Percentiles rank a stretch among this genome's conserved stretches.
These are phyloP conservation scores for Phyllostomus discolor DNA, from an alignment of 2,113 vertebrate genomes.

Conservation along the genomic window DNA sequence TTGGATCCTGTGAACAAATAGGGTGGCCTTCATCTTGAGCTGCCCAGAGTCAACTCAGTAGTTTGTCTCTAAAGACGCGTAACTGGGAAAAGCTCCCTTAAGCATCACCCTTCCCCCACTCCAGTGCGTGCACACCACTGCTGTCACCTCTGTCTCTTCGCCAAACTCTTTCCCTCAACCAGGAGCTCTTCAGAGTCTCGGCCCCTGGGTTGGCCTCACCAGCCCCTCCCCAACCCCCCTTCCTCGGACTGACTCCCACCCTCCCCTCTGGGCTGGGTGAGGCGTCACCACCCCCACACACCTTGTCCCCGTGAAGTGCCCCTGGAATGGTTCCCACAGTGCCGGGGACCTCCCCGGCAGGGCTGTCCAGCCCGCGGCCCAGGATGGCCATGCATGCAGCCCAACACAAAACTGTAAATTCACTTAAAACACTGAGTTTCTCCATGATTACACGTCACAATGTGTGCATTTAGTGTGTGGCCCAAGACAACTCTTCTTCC, in stretches of 20 bases:
- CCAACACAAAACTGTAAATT: too few relatives aligned
- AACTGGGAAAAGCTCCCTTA: not conserved
- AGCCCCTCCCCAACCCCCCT: not conserved
- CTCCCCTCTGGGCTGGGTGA: not conserved
- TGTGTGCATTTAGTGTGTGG: too few relatives aligned
- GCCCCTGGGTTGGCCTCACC: not conserved
- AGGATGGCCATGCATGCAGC: too few relatives aligned
- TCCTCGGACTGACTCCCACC: not conserved
- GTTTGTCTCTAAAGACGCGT: not conserved
- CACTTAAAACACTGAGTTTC: too few relatives aligned
- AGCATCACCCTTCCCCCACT: too few relatives aligned
- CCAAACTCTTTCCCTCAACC: not conserved
- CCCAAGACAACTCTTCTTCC: too few relatives aligned
- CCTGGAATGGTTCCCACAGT: not conserved
- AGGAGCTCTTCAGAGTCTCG: not conserved
- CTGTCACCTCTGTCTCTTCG: not conserved
- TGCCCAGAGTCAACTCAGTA: not conserved
- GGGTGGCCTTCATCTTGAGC: not conserved
- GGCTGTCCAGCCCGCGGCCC: too few relatives aligned
- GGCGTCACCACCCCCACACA: not conserved
- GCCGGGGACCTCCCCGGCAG: not conserved
- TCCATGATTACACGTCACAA: too few relatives aligned
- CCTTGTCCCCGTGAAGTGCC: not conserved
- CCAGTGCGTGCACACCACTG: too few relatives aligned
- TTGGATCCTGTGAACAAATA: not conserved